A percentile compares a stretch with the other conserved stretches of the same genome.
phyloP scores from a whole-genome alignment of 2,797 vertebrate genomes.

The Scleropages formosus region DNA sequence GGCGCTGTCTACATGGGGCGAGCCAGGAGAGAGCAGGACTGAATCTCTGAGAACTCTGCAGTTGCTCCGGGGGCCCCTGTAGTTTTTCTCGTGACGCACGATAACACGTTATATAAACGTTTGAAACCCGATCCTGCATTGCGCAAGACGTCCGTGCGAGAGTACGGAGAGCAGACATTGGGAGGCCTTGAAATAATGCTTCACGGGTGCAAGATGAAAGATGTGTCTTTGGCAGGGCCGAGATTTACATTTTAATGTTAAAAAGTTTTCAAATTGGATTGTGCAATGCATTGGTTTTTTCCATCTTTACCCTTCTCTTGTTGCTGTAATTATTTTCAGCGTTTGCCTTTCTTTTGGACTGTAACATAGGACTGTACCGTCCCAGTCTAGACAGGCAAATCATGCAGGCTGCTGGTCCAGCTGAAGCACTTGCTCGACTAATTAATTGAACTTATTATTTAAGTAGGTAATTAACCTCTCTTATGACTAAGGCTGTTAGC shows the following conservation, averaged over 20 bases:
- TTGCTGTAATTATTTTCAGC: conserved; percentile 1
- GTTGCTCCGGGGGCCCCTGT: conserved; percentile 34
- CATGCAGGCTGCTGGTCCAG: background rate
- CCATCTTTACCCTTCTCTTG: background rate
- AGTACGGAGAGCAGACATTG: conserved; percentile 47
- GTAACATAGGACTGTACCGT: background rate
- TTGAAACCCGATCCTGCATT: conserved; percentile 54
- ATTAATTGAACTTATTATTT: conserved; percentile 10
- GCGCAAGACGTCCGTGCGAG: conserved; percentile 50
- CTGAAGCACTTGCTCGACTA: conserved; percentile 6
- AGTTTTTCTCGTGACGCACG: conserved; percentile 45
- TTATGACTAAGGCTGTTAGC: background rate
- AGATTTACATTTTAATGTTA: conserved; percentile 20
- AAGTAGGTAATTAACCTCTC: background rate
- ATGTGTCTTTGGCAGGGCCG: conserved; percentile 50
- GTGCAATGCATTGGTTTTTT: conserved; percentile 29
- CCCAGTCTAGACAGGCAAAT: background rate
- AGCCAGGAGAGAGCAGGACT: background rate
- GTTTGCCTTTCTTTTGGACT: conserved; percentile 5
- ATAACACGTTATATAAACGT: conserved; percentile 48
- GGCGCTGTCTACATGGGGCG: background rate
- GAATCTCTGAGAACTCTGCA: too few relatives aligned
- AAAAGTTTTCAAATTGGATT: conserved; percentile 51
- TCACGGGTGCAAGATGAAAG: conserved; percentile 40
- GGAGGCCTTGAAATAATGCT: conserved; percentile 45